Evolutionary conservation across 1,140 invertebrate species (phyloP).

Genomic region (Episyrphus balteatus): DNA sequence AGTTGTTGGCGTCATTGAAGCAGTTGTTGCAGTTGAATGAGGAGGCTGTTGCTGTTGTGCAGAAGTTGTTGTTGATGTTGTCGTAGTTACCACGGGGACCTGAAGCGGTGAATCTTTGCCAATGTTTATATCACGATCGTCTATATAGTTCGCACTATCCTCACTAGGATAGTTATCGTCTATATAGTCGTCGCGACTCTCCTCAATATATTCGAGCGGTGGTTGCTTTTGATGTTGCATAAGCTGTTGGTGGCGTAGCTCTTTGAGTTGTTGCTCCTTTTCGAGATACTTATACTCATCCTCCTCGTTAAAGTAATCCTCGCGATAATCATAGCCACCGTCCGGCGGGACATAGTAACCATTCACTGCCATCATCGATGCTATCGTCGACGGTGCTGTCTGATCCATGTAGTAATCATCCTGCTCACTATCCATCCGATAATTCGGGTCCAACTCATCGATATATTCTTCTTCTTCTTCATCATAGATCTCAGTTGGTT

Average conservation of each 20-base stretch:
- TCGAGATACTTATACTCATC: slow-evolving; percentile 32
- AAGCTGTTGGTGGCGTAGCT: slow-evolving; percentile 21
- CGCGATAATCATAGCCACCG: slow-evolving; percentile 31
- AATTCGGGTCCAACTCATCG: slow-evolving; percentile 14
- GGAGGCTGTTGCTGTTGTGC: neutral
- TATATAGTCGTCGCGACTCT: slow-evolving; percentile 17
- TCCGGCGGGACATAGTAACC: slow-evolving; percentile 30
- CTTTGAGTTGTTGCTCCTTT: slow-evolving; percentile 30
- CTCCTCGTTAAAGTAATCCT: slow-evolving; percentile 37
- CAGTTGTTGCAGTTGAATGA: neutral
- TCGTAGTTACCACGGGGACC: slow-evolving; percentile 1
- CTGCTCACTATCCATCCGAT: slow-evolving; percentile 27
- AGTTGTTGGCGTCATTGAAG: slow-evolving; percentile 2
- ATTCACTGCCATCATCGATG: slow-evolving; percentile 15
- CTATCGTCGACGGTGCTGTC: slow-evolving; percentile 32
- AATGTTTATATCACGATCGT: slow-evolving; percentile 13
- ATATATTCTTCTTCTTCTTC: slow-evolving; percentile 11
- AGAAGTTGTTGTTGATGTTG: slow-evolving; percentile 1
- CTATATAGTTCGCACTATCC: slow-evolving; percentile 32
- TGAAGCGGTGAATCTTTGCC: too few species aligned
- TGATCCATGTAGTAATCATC: slow-evolving; percentile 28
- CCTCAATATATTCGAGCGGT: slow-evolving; percentile 20
- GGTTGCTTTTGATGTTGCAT: slow-evolving; percentile 18
- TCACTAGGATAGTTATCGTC: slow-evolving; percentile 28
- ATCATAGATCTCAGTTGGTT: slow-evolving; percentile 31